A percentile compares a stretch with the other conserved stretches of the same genome.
Evolutionary conservation across 2,797 vertebrate genomes (phyloP).

Genomic region (Mastacembelus armatus): DNA sequence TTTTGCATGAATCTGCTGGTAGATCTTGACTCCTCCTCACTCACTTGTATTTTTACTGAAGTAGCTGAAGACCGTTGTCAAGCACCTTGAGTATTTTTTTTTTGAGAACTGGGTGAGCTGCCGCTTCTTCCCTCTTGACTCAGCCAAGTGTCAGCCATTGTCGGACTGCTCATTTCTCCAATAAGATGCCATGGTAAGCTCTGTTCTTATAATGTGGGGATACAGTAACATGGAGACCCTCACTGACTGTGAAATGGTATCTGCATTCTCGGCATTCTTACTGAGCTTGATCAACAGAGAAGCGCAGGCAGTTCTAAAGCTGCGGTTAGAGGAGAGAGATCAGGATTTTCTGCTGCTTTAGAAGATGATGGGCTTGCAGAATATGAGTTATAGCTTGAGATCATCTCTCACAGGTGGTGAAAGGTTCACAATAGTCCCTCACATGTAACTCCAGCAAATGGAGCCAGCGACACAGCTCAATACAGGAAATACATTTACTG

Average conservation of each 20-base stretch:
- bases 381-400: slow-evolving; percentile 81
- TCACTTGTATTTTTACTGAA: slow-evolving; percentile 42
- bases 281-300: slow-evolving; percentile 83
- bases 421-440: slow-evolving; percentile 79
- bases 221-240: slow-evolving; percentile 82
- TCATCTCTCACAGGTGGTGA: slow-evolving; percentile 81
- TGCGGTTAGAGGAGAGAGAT: slow-evolving; percentile 79
- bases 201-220: slow-evolving; percentile 78
- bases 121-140: slow-evolving; percentile 60
- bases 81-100: slow-evolving; percentile 58
- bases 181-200: slow-evolving; percentile 81
- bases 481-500: slow-evolving; percentile 78
- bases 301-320: slow-evolving; percentile 78
- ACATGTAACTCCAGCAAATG: slow-evolving; percentile 72
- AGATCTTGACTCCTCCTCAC: slow-evolving; percentile 48
- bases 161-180: slow-evolving; percentile 57
- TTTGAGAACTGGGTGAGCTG: slow-evolving; percentile 51
- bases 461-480: slow-evolving; percentile 72
- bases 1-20: slow-evolving; percentile 54
- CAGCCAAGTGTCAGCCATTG: slow-evolving; percentile 63
- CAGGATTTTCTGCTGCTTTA: slow-evolving; percentile 82
- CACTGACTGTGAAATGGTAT: slow-evolving; percentile 84
- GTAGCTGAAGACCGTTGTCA: slow-evolving; percentile 45
- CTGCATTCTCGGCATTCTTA: slow-evolving; percentile 87
- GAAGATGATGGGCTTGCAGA: slow-evolving; percentile 78